phyloP scores from a whole-genome alignment of 2,797 vertebrate species.

The Cyclura pinguis region DNA sequence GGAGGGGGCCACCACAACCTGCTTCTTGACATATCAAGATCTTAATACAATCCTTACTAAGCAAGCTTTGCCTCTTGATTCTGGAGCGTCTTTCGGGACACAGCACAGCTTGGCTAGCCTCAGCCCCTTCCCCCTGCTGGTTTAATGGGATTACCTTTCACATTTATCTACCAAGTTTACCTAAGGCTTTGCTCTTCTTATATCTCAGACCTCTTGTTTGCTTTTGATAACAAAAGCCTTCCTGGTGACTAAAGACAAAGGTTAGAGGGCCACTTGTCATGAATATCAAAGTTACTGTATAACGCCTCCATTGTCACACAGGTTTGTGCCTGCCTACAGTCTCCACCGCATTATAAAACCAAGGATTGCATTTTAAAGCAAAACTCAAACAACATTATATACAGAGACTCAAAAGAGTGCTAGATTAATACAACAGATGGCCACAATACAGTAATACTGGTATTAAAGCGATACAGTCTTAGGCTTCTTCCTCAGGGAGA shows the following conservation, averaged over 20 bases:
- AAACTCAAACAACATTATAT: neutral
- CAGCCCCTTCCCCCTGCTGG: constrained; percentile 10
- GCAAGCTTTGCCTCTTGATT: constrained; percentile 3
- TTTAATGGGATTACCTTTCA: constrained; percentile 64
- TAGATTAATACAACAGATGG: too few relatives aligned
- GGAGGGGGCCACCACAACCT: neutral
- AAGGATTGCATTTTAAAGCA: rapidly evolving
- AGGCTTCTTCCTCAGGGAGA: neutral
- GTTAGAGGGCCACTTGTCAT: constrained; percentile 37
- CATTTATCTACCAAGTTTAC: constrained; percentile 68
- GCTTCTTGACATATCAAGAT: neutral
- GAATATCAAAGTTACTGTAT: neutral
- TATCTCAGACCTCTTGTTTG: constrained; percentile 68
- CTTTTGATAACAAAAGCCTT: constrained; percentile 72
- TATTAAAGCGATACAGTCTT: neutral
- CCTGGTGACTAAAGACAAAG: constrained; percentile 61
- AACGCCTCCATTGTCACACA: constrained; percentile 46
- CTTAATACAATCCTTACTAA: neutral
- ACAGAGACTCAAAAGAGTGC: neutral
- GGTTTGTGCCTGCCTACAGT: constrained; percentile 11
- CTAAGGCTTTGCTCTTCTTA: constrained; percentile 58
- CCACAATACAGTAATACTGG: neutral
- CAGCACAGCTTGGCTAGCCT: constrained; percentile 6
- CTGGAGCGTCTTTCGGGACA: neutral
- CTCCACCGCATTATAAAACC: neutral